Evolutionary conservation across 1,140 invertebrate species (phyloP), one percentile per base, ranked within the genome.

Genomic region (Magallana angulata): DNA sequence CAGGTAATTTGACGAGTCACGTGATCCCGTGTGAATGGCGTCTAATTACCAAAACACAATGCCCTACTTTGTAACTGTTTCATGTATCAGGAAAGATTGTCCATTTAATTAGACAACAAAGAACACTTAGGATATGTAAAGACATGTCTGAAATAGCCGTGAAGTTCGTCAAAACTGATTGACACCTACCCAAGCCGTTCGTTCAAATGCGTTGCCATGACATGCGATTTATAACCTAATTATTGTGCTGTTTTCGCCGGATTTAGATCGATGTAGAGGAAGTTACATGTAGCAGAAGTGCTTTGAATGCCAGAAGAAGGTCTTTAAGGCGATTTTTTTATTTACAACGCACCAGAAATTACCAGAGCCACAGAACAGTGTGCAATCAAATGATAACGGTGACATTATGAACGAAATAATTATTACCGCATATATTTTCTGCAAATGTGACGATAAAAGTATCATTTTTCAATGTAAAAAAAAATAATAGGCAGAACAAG

Each of bases 41-140:
- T 71, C 18, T 71, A 71, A 71, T 71, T 71, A 71, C 68, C 36
- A 71, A 71, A 71, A 71, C 68, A 71, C 68, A 71, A 71, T 71
- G 30, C 68, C 68, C 68, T 4, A 30, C n/a, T 30, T 18, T 71
- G n/a, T 9, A 12, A 11, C 12, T 24, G 24, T 62, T 71, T 71
- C 18, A 8, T 11, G 30, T 30, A 71, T 71, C 68, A 71, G 68
- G 68, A 71, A 71, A 11, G 68, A 62, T 62, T 11, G 68, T 71
- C 68, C 68, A 71, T 71, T 71, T 71, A 71, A 71, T 71, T 24
- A 71, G 24, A 36, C 24, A 11, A 71, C 68, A 71, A 71, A 71
- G 68, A 71, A 71, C 36, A n/a, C 12, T 30, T 7, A 11, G 68
- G n/a, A 30, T 71, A 24, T 7, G 18, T 24, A 30, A 24, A 24